These are phyloP conservation scores for Chamaetylas fuelleborni DNA, from an alignment of 2,113 vertebrate genomes.

Conservation along the genomic window DNA sequence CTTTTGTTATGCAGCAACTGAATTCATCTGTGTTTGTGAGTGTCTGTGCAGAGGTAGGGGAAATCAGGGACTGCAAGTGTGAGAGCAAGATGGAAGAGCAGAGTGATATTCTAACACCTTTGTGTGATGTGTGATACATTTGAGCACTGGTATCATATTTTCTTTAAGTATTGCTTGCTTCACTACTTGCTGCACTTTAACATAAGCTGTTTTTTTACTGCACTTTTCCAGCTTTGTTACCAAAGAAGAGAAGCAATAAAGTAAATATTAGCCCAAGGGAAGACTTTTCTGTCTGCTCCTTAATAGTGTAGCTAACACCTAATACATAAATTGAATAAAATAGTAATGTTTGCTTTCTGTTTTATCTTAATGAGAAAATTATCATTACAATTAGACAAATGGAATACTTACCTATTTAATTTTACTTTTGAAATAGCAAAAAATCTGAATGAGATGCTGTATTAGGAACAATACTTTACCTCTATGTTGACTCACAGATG, in stretches of 20 bases:
- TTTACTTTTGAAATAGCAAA: not conserved
- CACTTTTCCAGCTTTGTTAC: not conserved
- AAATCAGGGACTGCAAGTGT: not conserved
- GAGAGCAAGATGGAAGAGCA: not conserved
- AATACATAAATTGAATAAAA: not conserved
- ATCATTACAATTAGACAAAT: not conserved
- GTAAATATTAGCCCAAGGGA: not conserved
- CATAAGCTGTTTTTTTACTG: not conserved
- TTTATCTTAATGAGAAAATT: not conserved
- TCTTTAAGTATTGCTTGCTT: not conserved
- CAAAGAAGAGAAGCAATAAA: not conserved
- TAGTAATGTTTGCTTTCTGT: not conserved
- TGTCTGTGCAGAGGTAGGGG: not conserved
- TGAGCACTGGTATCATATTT: not conserved
- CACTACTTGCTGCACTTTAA: not conserved
- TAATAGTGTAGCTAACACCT: not conserved
- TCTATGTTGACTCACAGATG: not conserved
- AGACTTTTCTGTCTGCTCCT: not conserved
- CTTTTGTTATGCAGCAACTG: not conserved
- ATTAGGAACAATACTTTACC: not conserved
- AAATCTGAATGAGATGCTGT: not conserved
- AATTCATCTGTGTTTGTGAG: fast-evolving
- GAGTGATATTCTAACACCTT: not conserved
- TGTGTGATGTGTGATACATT: not conserved
- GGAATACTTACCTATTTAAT: not conserved